Base-by-base conservation (phyloP, 2,888 invertebrate species). In the Archips crataeganus region DNA sequence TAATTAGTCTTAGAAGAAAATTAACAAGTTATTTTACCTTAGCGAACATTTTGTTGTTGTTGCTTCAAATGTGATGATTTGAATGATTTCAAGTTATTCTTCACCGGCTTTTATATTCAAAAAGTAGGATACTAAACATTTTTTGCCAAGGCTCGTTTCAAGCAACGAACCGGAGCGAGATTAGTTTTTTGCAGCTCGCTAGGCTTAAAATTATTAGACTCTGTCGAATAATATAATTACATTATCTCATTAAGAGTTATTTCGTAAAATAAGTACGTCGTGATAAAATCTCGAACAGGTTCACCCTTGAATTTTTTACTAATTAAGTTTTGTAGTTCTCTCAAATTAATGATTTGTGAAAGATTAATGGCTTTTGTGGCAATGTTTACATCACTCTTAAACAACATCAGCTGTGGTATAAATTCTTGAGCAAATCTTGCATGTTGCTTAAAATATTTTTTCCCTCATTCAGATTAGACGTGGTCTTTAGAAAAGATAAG, bases 151-250 rank as follows among this genome's bases (percentile, higher is more conserved):
- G 89, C 81, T 80, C 79, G 77, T 82, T 84, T 82, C 83, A 82
- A 81, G 88, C 86, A 90, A 84, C 88, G 87, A 85, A 89, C 85
- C 90, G 86, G 88, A 82, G 87, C 86, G 77, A 79, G 79, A 81
- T 84, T 84, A 85, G 85, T 86, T 86, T 68, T 73, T 73, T 73
- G 66, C 57, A 67, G n/a, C 15, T 57, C 32, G 57, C 57, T 65
- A 57, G 54, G 45, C 23, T 45, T 4, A 32, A 60, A 72, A 57
- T 72, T 68, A 72, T 47, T 54, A 57, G 67, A 57, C 67, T 67
- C 57, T 72, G 72, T 68, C 68, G 67, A 72, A 72, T 57, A 68
- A 34, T 67, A 32, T 47, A 49, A 47, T 67, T 51, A 65, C 67
- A 54, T 45, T 64, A 51, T 65, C 51, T 63, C 57, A 71, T 65